A percentile compares a stretch with the other conserved stretches of the same genome.
phyloP scores from a whole-genome alignment of 92 coral and sea anemone species.

The Zoanthus sansibaricus region DNA sequence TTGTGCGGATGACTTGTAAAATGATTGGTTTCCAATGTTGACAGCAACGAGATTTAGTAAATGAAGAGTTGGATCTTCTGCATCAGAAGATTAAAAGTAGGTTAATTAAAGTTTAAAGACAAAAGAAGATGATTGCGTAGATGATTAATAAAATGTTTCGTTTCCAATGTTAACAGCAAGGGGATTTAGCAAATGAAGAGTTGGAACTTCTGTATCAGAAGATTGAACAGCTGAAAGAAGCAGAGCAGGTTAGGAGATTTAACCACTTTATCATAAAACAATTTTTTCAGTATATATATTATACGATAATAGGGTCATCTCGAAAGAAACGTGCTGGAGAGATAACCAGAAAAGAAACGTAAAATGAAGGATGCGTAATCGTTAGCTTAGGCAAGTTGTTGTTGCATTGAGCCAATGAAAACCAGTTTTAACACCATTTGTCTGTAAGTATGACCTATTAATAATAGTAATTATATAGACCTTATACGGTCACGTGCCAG shows the following conservation, averaged over 20 bases:
- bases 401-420: no score
- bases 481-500: no score
- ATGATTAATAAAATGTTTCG: neutral
- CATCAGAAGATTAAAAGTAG: constrained; percentile 61
- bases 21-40: neutral
- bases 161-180: constrained; percentile 42
- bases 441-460: no score
- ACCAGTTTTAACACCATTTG: no score
- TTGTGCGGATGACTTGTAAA: neutral
- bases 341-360: no score
- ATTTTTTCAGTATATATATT: constrained; percentile 69
- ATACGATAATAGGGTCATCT: no score
- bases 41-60: constrained; percentile 69
- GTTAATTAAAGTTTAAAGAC: no score
- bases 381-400: no score
- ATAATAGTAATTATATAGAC: no score
- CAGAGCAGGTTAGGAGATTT: constrained; percentile 68
- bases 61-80: constrained; percentile 71
- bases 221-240: constrained; percentile 77
- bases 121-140: no score
- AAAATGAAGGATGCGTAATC: no score
- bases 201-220: constrained; percentile 69
- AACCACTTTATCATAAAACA: neutral
- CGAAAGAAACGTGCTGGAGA: no score
- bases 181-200: constrained; percentile 73